These are phyloP conservation scores for Mechanitis mazaeus DNA, from an alignment of 2,888 invertebrate genomes.

Conservation along the genomic window DNA sequence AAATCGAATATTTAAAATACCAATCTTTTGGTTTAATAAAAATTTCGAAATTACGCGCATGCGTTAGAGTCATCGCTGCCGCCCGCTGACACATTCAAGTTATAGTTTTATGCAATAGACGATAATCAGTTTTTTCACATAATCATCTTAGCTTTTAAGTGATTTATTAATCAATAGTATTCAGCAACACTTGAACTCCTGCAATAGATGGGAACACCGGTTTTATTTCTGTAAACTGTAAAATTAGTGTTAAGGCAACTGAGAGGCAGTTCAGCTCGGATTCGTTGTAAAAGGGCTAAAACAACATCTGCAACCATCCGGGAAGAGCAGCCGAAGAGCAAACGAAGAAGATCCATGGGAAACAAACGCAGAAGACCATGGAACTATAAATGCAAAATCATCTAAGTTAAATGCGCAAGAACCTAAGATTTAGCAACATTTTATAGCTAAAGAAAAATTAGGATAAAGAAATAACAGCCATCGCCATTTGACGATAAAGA, in stretches of 20 bases:
- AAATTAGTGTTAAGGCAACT: conserved; percentile 73
- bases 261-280: conserved; percentile 66
- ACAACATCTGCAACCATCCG: conserved; percentile 67
- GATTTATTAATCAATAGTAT: conserved; percentile 65
- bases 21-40: conserved; percentile 52
- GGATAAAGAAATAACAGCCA: conserved; percentile 60
- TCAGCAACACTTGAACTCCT: conserved; percentile 75
- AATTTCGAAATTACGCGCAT: conserved; percentile 71
- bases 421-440: conserved; percentile 64
- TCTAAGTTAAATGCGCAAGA: conserved; percentile 72
- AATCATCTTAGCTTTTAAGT: conserved; percentile 72
- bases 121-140: conserved; percentile 66
- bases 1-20: conserved; percentile 55
- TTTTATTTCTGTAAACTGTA: conserved; percentile 67
- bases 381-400: conserved; percentile 52
- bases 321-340: conserved; percentile 58
- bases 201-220: conserved; percentile 56
- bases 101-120: conserved; percentile 75
- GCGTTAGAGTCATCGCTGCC: conserved; percentile 57
- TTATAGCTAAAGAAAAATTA: conserved; percentile 68
- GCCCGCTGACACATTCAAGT: conserved; percentile 73
- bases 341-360: conserved; percentile 56
- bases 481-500: conserved; percentile 77
- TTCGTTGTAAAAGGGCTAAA: conserved; percentile 64
- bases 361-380: conserved; percentile 56